Base-by-base conservation (phyloP, 2,113 vertebrate genomes). In the Onychorhynchus coronatus region DNA sequence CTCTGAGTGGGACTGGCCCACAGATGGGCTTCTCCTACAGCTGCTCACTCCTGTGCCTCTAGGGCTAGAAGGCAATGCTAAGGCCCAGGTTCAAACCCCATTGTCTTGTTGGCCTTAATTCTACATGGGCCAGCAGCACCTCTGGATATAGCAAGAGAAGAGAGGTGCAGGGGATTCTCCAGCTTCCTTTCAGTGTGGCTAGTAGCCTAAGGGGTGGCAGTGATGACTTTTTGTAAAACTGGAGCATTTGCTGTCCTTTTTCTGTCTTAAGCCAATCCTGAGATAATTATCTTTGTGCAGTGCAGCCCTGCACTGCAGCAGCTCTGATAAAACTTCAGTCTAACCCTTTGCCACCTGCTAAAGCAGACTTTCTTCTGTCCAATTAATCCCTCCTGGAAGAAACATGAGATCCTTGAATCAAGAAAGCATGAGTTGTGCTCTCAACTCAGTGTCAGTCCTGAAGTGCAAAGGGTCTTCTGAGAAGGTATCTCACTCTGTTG, bases 311-410 rank as follows among this genome's bases (percentile, higher is more conserved):
- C 75, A 66, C 74, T 88, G 46, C 74, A 65, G 78, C 85, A 83
- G 75, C 75, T 87, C 78, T 76, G 78, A 85, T n/a, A 91, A 91
- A 95, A 93, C 93, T 85, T 88, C 55, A 73, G 59, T 72, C 67
- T 96, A 95, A 89, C 91, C 89, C 81, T 95, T 95, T 94, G 93
- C 71, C 89, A 91, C 75, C 88, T 88, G 81, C 81, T 93, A 93
- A 85, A 95, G 85, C 67, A 91, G 71, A 80, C 87, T 91, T 81
- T 94, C 96, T 97, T 94, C 89, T 88, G 82, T 94, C 91, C 89
- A 93, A 93, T 94, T 95, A 97, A 96, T 94, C 85, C 88, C 42
- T 91, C 50, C 63, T 66, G 89, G 85, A 95, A 96, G 89, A 94
- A 91, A 92, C 72, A 92, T 35, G 82, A 95, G 74, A 93, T 93